Percentiles rank a stretch among this genome's conserved stretches.
These are phyloP conservation scores for Lypha dubia DNA, from an alignment of 2,888 invertebrate genomes.

Conservation along the genomic window DNA sequence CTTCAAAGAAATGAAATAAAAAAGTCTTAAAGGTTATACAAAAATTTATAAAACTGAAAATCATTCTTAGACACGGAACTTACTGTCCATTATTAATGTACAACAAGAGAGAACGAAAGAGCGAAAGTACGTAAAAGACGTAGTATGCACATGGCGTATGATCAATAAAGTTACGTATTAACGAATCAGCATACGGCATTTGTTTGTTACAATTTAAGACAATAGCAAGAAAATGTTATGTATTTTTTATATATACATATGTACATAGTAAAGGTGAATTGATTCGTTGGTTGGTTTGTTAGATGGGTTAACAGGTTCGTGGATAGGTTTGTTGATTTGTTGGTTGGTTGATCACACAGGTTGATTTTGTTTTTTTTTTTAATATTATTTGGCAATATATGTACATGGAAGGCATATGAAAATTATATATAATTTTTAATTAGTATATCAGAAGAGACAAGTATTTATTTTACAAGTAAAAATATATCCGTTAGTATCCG, in stretches of 20 bases:
- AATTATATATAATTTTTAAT: constrained; percentile 47
- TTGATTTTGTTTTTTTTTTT: constrained; percentile 22
- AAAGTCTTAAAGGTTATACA: background rate
- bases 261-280: constrained; percentile 27
- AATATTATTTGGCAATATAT: constrained; percentile 53
- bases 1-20: constrained; percentile 69
- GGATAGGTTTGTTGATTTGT: constrained; percentile 7
- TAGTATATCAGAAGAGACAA: constrained; percentile 31
- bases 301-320: constrained; percentile 39
- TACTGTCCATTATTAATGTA: constrained; percentile 74
- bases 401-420: constrained; percentile 48
- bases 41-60: constrained; percentile 53
- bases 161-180: constrained; percentile 33
- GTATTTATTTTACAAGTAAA: constrained; percentile 1
- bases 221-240: constrained; percentile 51
- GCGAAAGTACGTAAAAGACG: constrained; percentile 14
- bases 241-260: background rate
- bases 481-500: background rate
- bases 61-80: constrained; percentile 70
- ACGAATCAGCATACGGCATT: constrained; percentile 43
- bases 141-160: constrained; percentile 31
- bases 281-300: constrained; percentile 37
- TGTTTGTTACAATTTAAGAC: constrained; percentile 30
- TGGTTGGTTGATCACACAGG: constrained; percentile 38
- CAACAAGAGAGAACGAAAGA: constrained; percentile 41